Percentiles rank a stretch among this genome's conserved stretches.
Conservation (phyloP, 2,888 invertebrate genomes). For the Congeria kusceri region DNA sequence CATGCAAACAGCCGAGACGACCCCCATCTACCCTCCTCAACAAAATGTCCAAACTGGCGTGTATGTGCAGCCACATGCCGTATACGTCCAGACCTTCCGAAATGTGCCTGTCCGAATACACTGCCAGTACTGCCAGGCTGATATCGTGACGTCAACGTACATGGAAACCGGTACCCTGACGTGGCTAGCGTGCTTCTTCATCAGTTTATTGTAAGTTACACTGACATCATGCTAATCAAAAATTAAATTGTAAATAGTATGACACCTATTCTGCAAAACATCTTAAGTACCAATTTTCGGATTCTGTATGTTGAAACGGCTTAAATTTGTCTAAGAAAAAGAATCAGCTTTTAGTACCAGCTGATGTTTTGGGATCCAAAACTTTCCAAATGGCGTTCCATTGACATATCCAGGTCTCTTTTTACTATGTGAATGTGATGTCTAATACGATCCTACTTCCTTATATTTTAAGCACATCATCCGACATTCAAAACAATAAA, state of each 20-base stretch:
- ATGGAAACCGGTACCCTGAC: conserved; percentile 78
- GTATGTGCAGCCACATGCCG: conserved; percentile 67
- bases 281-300: not conserved
- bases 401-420: no score
- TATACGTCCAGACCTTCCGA: conserved; percentile 67
- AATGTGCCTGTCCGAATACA: conserved; percentile 67
- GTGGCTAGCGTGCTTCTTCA: conserved; percentile 77
- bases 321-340: no score
- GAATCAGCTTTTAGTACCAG: no score
- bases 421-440: no score
- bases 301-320: no score
- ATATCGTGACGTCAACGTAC: conserved; percentile 73
- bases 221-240: no score
- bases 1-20: not conserved
- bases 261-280: not conserved
- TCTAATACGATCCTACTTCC: no score
- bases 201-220: conserved; percentile 53
- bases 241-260: no score
- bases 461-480: no score
- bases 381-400: no score
- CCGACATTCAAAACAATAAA: no score
- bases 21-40: conserved; percentile 3
- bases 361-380: no score
- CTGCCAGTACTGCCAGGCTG: conserved; percentile 77
- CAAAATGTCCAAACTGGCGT: conserved; percentile 56